Evolutionary conservation across 2,797 vertebrate species (phyloP).

Genomic region (Cichlasoma orientale): DNA sequence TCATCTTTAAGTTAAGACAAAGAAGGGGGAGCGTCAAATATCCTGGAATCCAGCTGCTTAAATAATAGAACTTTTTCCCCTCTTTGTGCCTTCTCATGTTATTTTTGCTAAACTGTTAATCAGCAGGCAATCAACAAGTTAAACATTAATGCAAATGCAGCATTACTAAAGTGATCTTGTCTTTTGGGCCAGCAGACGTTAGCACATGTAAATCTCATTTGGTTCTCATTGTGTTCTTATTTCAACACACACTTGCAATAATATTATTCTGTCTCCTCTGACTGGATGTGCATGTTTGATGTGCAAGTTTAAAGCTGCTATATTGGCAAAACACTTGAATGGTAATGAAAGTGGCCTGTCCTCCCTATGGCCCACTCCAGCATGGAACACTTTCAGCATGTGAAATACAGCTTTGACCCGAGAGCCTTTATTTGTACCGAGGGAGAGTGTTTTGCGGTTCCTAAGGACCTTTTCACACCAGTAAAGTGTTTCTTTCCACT

Average conservation of each 20-base stretch:
- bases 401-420: slow-evolving; percentile 67
- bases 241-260: slow-evolving; percentile 52
- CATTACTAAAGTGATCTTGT: not conserved
- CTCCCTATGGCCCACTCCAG: slow-evolving; percentile 36
- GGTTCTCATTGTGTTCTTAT: slow-evolving; percentile 13
- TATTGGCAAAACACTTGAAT: slow-evolving; percentile 46
- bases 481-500: slow-evolving; percentile 57
- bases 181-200: not conserved
- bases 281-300: slow-evolving; percentile 54
- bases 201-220: slow-evolving; percentile 25
- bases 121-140: not conserved
- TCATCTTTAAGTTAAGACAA: not conserved
- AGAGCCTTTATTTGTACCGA: slow-evolving; percentile 62
- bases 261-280: slow-evolving; percentile 51
- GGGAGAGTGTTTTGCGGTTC: slow-evolving; percentile 57
- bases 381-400: slow-evolving; percentile 59
- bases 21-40: not conserved
- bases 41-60: not conserved
- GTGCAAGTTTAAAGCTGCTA: slow-evolving; percentile 53
- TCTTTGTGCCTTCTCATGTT: not conserved
- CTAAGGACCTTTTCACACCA: slow-evolving; percentile 65
- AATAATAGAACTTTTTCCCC: not conserved
- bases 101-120: not conserved
- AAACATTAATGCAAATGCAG: not conserved
- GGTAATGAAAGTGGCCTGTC: slow-evolving; percentile 50